phyloP scores from a whole-genome alignment of 2,888 invertebrate genomes.

The Spisula subtruncata region DNA sequence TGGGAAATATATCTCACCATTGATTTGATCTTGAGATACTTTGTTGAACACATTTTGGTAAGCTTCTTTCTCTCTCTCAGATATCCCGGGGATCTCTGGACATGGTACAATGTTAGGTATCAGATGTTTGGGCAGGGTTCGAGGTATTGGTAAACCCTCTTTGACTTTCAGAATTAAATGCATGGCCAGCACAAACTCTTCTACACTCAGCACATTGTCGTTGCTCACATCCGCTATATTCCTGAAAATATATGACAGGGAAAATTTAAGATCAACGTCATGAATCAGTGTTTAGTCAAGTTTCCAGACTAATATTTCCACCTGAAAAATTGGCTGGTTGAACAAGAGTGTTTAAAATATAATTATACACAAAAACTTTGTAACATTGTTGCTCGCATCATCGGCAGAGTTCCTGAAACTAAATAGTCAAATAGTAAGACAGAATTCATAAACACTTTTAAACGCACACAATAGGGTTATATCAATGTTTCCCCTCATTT shows the following conservation, averaged over 20 bases:
- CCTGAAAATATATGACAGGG: constrained; percentile 76
- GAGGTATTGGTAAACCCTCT: constrained; percentile 95
- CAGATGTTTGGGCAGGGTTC: constrained; percentile 91
- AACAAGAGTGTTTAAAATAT: too few species aligned
- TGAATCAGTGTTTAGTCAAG: too few species aligned
- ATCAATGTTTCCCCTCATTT: too few species aligned
- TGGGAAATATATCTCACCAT: constrained; percentile 71
- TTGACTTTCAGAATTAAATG: constrained; percentile 91
- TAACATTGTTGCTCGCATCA: too few species aligned
- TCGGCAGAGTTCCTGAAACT: too few species aligned
- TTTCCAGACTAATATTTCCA: too few species aligned
- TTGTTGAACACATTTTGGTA: constrained; percentile 81
- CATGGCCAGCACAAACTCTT: constrained; percentile 86
- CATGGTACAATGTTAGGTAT: constrained; percentile 69
- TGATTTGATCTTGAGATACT: constrained; percentile 75
- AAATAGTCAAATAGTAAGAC: too few species aligned
- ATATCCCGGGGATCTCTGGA: constrained; percentile 71
- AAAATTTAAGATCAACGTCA: too few species aligned
- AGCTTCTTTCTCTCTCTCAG: constrained; percentile 76
- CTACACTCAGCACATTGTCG: constrained; percentile 86
- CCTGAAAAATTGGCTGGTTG: too few species aligned
- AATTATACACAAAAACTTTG: too few species aligned
- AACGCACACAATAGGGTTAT: too few species aligned
- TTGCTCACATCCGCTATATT: constrained; percentile 86
- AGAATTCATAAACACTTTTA: too few species aligned